A percentile compares a stretch with the other conserved stretches of the same genome.
Evolutionary conservation across 2,797 vertebrate genomes (phyloP).

Genomic region (Ptychobarbus kaznakovi): DNA sequence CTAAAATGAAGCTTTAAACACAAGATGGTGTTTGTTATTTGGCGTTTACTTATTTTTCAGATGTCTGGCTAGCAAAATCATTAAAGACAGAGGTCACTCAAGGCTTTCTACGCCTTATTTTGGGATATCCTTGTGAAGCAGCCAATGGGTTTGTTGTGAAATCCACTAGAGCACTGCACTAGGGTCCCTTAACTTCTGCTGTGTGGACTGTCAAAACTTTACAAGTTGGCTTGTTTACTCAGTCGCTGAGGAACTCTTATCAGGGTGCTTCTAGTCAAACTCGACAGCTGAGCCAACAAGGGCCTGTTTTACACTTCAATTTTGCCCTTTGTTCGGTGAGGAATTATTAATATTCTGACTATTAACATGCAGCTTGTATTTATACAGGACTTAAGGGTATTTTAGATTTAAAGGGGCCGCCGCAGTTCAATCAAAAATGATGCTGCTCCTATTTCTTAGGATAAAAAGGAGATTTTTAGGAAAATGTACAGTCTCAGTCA

Average conservation of each 20-base stretch:
- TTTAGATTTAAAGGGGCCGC: not conserved
- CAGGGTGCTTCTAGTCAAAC: constrained; percentile 40
- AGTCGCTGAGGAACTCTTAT: constrained; percentile 39
- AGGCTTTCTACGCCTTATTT: not conserved
- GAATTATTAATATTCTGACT: not conserved
- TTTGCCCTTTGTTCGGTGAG: not conserved
- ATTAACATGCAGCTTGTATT: not conserved
- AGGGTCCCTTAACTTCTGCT: constrained; percentile 10
- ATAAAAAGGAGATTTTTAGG: not conserved
- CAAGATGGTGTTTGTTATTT: not conserved
- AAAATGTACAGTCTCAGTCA: no score
- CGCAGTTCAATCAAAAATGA: not conserved
- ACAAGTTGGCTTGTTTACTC: constrained; percentile 44
- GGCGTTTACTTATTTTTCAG: not conserved
- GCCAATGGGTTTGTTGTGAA: constrained; percentile 28
- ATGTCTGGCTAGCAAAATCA: not conserved
- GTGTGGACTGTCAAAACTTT: constrained; percentile 43
- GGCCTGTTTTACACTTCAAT: constrained; percentile 3
- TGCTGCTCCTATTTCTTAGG: not conserved
- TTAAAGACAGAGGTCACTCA: not conserved
- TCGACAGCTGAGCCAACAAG: constrained; percentile 59
- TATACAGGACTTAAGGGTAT: no score
- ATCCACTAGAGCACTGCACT: not conserved
- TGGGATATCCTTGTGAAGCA: not conserved
- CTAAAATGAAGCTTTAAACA: constrained; percentile 24